Base-by-base conservation (phyloP, 1,140 invertebrate species). In the Euglossa dilemma region DNA sequence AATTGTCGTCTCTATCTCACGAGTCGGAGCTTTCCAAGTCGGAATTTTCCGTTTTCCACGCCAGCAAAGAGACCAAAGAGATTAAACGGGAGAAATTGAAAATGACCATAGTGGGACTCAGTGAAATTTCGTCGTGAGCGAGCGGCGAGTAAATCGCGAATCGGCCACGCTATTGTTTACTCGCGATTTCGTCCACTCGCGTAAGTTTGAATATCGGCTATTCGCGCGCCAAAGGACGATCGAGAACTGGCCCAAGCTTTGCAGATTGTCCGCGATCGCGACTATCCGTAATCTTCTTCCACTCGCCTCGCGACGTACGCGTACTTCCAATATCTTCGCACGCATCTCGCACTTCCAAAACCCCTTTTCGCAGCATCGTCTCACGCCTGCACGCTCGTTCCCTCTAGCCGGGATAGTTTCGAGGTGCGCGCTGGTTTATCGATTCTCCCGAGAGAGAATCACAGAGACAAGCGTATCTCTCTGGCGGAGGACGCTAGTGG, bases 1-100 rank as follows among this genome's bases (percentile, higher is more conserved):
- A 50, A 16, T 63, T 57, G 59, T 61, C 47, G 63, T 75, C 36
- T 64, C 73, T n/a, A 57, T 81, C 25, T 28, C 14, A 54, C 23
- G 56, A 67, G 70, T 61, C 28, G 61, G 20, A 73, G 18, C 23
- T 45, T 45, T 59, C 74, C 59, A 50, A 54, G 72, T 73, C 36
- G 54, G n/a, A n/a, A 59, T 73, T 73, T 45, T 59, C 71, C 71
- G 59, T 43, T 73, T 43, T 57, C 71, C 71, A 73, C 23, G 3
- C 20, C 20, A 28, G 5, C 12, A 14, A 4, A 54, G 11, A 73
- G 54, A 45, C 23, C 66, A 47, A 69, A 57, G 70, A 72, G 18
- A 16, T 36, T 43, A 45, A 52, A 45, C 25, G 61, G 14, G 71
- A 73, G 14, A 59, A 73, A 59, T n/a, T n/a, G 14, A 59, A 73